These are phyloP conservation scores for Cisticola juncidis DNA, from an alignment of 2,113 vertebrate species.

Conservation along the genomic window DNA sequence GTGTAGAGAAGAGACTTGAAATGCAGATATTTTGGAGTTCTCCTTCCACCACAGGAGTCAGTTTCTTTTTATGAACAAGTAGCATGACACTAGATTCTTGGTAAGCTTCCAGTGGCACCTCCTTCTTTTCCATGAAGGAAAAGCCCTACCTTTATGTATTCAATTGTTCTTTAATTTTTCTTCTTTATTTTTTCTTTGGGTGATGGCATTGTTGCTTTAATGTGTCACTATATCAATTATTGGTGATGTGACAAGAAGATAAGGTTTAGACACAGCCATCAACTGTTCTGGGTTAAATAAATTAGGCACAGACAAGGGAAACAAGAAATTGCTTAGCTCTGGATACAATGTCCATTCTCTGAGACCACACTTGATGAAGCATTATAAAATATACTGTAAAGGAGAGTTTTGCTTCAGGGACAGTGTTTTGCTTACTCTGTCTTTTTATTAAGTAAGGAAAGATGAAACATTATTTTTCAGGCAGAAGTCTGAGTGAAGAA, in stretches of 20 bases:
- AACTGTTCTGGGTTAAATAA: neutral
- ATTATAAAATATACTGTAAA: neutral
- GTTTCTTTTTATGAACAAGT: neutral
- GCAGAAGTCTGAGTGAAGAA: conserved; percentile 12
- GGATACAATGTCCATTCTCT: neutral
- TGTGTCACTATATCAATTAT: neutral
- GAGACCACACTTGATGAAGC: neutral
- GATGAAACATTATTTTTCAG: conserved; percentile 8
- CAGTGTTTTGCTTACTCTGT: conserved; percentile 7
- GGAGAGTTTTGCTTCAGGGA: neutral
- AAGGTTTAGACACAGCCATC: neutral
- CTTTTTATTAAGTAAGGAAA: conserved; percentile 20
- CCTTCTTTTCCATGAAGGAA: neutral
- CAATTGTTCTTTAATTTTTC: neutral
- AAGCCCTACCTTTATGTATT: neutral
- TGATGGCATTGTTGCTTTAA: neutral
- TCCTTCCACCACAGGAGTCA: neutral
- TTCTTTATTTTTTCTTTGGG: neutral
- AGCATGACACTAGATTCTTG: neutral
- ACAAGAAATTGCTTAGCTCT: neutral
- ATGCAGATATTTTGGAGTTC: neutral
- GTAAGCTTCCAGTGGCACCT: neutral
- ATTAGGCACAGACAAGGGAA: neutral
- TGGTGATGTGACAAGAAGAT: neutral
- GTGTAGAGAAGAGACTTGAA: neutral